Evolutionary conservation across 2,797 vertebrate genomes (phyloP).

Genomic region (Myiotriccus ornatus): DNA sequence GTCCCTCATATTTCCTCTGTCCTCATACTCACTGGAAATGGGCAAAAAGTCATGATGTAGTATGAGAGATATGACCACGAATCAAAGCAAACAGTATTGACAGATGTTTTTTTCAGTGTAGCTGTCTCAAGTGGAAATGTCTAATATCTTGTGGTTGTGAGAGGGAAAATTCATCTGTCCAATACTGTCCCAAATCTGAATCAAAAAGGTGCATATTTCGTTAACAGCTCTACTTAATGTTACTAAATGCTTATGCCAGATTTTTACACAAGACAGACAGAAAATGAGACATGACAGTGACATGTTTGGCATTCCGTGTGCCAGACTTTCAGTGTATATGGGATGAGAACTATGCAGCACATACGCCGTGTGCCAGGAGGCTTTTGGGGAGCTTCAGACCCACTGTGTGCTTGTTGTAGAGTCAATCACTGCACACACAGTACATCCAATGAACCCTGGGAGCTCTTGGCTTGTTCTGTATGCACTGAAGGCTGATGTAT

Average conservation of each 20-base stretch:
- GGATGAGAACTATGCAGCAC: background rate
- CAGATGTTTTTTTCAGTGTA: background rate
- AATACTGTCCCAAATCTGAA: background rate
- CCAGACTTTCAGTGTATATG: fast-evolving
- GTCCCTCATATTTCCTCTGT: background rate
- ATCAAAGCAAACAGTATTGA: background rate
- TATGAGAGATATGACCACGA: background rate
- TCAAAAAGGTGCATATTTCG: background rate
- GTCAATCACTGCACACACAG: background rate
- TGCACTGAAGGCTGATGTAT: background rate
- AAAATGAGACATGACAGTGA: background rate
- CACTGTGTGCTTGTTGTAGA: background rate
- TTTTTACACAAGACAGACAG: background rate
- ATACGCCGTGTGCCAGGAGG: background rate
- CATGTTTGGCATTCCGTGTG: background rate
- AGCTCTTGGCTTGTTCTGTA: background rate
- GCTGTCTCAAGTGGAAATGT: background rate
- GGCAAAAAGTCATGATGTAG: background rate
- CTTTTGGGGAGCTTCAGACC: background rate
- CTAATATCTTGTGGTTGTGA: background rate
- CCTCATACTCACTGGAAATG: background rate
- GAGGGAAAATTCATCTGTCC: background rate
- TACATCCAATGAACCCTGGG: background rate
- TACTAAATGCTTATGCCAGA: background rate
- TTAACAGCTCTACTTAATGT: background rate